Percentiles rank a stretch among this genome's conserved stretches.
phyloP scores from a whole-genome alignment of 30 jellyfish, hydroid and myxozoan genomes.

The Turritopsis dohrnii region DNA sequence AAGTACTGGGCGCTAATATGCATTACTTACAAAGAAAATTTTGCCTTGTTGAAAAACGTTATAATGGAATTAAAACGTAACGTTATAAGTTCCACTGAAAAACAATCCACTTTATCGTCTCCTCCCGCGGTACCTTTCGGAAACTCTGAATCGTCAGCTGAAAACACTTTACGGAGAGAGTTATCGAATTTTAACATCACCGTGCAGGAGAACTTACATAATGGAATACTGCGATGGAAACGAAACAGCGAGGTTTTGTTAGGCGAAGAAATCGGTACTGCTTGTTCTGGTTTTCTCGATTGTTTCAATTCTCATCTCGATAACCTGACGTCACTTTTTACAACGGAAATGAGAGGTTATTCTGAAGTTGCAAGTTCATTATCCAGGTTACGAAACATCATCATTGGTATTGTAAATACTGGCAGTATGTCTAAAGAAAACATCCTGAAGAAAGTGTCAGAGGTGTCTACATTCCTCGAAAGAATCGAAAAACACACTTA shows the following conservation, averaged over 20 bases:
- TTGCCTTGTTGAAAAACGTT: not conserved
- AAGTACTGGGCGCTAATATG: conserved; percentile 16
- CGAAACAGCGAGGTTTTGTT: conserved; percentile 18
- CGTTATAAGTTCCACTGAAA: conserved; percentile 18
- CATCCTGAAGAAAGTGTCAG: not conserved
- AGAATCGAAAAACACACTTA: conserved; percentile 19
- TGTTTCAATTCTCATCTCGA: conserved; percentile 44
- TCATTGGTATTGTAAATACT: not conserved
- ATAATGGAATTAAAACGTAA: not conserved
- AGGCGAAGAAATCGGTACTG: conserved; percentile 22
- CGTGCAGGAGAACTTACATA: conserved; percentile 17
- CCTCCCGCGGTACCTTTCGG: not conserved
- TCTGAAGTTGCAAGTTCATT: not conserved
- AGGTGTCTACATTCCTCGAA: not conserved
- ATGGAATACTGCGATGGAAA: conserved; percentile 27
- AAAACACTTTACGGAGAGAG: not conserved
- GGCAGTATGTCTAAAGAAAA: not conserved
- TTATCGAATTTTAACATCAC: not conserved
- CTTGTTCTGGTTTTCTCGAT: conserved; percentile 46
- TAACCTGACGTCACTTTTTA: conserved; percentile 26
- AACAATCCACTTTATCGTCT: conserved; percentile 7
- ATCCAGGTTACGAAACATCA: not conserved
- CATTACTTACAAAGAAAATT: conserved; percentile 11
- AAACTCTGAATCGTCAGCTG: not conserved
- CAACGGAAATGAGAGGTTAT: conserved; percentile 37